These are phyloP conservation scores for Oscheius sp. DNA, from an alignment of 1,140 invertebrate species.

Conservation along the genomic window DNA sequence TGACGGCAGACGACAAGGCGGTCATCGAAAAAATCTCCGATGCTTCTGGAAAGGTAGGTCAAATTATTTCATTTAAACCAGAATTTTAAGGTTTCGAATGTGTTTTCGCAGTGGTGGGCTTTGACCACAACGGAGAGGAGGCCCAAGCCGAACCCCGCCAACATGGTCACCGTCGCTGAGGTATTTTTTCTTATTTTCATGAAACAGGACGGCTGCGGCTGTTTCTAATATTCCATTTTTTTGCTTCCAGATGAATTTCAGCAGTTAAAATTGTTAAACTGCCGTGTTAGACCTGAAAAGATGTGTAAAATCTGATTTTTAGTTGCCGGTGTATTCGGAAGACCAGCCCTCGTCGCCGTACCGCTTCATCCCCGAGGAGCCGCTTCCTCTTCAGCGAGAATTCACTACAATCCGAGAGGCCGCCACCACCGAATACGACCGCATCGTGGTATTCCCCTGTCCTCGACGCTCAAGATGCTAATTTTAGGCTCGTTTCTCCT, in stretches of 20 bases:
- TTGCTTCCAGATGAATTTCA: not conserved
- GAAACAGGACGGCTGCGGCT: not conserved
- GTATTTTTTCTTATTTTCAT: not conserved
- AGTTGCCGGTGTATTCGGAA: slow-evolving; percentile 51
- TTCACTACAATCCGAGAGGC: slow-evolving; percentile 47
- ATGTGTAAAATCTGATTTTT: not conserved
- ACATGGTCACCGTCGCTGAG: slow-evolving; percentile 18
- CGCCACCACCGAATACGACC: slow-evolving; percentile 24
- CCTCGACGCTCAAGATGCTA: not conserved
- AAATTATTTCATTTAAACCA: not conserved
- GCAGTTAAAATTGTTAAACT: not conserved
- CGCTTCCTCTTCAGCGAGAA: slow-evolving; percentile 44
- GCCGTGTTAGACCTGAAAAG: not conserved
- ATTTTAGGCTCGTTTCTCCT: not conserved
- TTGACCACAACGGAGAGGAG: slow-evolving; percentile 24
- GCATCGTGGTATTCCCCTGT: slow-evolving; percentile 36
- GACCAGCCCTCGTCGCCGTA: not conserved
- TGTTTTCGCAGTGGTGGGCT: slow-evolving; percentile 26
- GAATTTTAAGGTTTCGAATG: not conserved
- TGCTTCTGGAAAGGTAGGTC: not conserved
- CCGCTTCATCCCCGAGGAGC: slow-evolving; percentile 41
- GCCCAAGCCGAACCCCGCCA: slow-evolving; percentile 28
- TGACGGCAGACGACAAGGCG: slow-evolving; percentile 9
- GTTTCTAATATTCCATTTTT: not conserved
- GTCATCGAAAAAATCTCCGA: slow-evolving; percentile 16